Percentiles rank a stretch among this genome's conserved stretches.
Evolutionary conservation across 2,888 invertebrate genomes (phyloP).

Genomic region (Acanthosepion pharaonis): DNA sequence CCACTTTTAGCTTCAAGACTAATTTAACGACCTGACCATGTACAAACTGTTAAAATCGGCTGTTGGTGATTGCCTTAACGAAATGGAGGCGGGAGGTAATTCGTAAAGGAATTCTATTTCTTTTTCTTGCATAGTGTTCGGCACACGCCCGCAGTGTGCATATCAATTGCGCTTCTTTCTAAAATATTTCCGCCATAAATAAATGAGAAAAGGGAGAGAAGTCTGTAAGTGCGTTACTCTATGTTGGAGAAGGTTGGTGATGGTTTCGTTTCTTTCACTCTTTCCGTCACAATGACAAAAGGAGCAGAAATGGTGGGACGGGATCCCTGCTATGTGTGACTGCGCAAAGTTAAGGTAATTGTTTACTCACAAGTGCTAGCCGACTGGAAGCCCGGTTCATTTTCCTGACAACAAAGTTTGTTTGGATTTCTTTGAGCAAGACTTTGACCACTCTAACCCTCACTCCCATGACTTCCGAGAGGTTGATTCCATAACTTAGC

Average conservation of each 20-base stretch:
- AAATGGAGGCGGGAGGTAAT: not conserved
- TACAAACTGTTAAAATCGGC: not conserved
- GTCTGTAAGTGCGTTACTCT: not conserved
- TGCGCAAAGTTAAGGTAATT: slow-evolving; percentile 33
- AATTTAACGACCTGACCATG: slow-evolving; percentile 1
- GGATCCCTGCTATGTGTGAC: not conserved
- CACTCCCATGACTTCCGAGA: not conserved
- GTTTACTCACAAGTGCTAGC: slow-evolving; percentile 6
- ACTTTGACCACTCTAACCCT: not conserved
- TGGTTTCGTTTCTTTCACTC: not conserved
- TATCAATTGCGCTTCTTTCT: not conserved
- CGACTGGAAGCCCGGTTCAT: slow-evolving; percentile 33
- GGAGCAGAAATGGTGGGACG: not conserved
- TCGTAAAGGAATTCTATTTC: not conserved
- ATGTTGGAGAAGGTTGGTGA: not conserved
- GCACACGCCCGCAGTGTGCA: not conserved
- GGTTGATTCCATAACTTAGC: not conserved
- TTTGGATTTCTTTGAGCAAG: slow-evolving; percentile 2
- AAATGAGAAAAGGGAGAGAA: not conserved
- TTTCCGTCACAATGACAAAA: not conserved
- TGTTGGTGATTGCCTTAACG: not conserved
- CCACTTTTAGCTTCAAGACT: slow-evolving; percentile 11
- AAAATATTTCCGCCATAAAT: not conserved
- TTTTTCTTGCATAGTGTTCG: not conserved
- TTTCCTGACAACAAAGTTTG: slow-evolving; percentile 22